These are phyloP conservation scores for Formicarius rufipectus DNA, from an alignment of 2,113 vertebrate genomes.

Conservation along the genomic window DNA sequence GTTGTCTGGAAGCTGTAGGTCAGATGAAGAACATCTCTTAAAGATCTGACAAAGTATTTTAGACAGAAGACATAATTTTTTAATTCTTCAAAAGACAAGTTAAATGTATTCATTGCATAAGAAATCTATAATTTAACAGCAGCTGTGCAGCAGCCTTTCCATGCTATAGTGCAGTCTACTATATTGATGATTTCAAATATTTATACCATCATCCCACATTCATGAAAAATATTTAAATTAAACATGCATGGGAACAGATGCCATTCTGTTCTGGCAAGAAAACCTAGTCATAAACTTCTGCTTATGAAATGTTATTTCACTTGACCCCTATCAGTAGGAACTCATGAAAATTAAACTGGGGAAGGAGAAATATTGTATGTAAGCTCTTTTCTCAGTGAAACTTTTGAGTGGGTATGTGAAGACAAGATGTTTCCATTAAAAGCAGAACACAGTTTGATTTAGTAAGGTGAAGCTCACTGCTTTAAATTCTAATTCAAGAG, in stretches of 20 bases:
- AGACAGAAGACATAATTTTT: conserved; percentile 71
- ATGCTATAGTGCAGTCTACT: conserved; percentile 69
- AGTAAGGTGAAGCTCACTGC: neutral
- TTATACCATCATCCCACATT: conserved; percentile 72
- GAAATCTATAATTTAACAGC: conserved; percentile 73
- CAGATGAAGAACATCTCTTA: conserved; percentile 48
- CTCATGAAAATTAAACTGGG: conserved; percentile 62
- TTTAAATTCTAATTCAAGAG: neutral
- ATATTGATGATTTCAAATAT: conserved; percentile 76
- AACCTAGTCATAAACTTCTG: conserved; percentile 68
- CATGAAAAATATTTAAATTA: conserved; percentile 73
- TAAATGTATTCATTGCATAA: conserved; percentile 74
- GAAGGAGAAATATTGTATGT: conserved; percentile 39
- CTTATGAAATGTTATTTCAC: conserved; percentile 65
- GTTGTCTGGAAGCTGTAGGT: conserved; percentile 53
- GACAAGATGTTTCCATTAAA: conserved; percentile 29
- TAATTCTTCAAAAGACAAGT: conserved; percentile 69
- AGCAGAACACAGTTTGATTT: neutral
- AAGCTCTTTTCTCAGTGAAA: conserved; percentile 37
- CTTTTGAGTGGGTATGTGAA: conserved; percentile 42
- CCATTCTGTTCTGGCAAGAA: conserved; percentile 67
- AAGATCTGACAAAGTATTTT: conserved; percentile 64
- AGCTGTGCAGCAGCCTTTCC: conserved; percentile 67
- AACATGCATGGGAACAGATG: conserved; percentile 73
- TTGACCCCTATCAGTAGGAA: conserved; percentile 62